Percentiles rank a stretch among this genome's conserved stretches.
Conservation (phyloP, 2,113 vertebrate species). For the Chamaea fasciata region DNA sequence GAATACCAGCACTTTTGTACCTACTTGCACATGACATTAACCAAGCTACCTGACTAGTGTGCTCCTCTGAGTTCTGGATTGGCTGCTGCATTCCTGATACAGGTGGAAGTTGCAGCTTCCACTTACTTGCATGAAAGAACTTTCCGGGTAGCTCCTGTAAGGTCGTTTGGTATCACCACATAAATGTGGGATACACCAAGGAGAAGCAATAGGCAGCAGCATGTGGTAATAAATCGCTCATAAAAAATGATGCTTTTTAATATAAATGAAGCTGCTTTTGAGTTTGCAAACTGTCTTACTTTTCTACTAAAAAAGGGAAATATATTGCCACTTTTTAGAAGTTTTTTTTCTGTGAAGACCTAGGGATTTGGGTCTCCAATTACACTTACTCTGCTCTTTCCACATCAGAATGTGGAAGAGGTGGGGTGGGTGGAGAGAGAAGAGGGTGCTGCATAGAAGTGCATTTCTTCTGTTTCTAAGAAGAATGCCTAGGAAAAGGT, state of each 20-base stretch:
- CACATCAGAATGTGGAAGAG: background rate
- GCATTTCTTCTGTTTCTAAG: background rate
- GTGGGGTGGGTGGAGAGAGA: accelerated
- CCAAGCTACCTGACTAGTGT: background rate
- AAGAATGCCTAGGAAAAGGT: background rate
- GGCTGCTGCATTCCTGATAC: background rate
- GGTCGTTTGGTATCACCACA: background rate
- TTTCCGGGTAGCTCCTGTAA: background rate
- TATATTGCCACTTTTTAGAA: too few species aligned
- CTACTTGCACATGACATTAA: background rate
- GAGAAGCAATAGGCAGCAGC: background rate
- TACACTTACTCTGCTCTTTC: background rate
- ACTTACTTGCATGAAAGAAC: background rate
- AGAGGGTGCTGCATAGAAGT: background rate
- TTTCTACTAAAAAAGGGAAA: background rate
- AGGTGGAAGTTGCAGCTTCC: background rate
- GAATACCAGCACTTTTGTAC: background rate
- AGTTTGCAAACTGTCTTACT: background rate
- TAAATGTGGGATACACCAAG: background rate
- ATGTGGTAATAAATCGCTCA: background rate
- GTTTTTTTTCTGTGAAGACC: background rate
- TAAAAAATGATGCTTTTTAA: background rate
- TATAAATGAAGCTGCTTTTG: background rate
- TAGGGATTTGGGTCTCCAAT: background rate
- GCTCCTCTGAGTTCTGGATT: background rate